Percentiles rank a stretch among this genome's conserved stretches.
Conservation (phyloP, 2,113 vertebrate species). For the Phrynocephalus versicolor region DNA sequence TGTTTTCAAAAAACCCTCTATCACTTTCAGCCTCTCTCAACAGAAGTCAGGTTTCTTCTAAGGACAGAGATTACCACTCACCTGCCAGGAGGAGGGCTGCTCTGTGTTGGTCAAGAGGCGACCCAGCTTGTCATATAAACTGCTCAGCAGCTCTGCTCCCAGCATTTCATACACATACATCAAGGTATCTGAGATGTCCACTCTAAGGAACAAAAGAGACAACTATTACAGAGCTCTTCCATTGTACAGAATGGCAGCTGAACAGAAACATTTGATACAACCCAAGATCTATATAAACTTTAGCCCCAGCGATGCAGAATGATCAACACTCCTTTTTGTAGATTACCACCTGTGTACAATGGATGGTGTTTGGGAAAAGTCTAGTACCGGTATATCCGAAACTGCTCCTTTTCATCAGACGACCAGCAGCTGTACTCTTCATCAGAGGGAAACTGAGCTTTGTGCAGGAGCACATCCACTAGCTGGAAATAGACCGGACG, state of each 20-base stretch:
- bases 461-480: conserved; percentile 96
- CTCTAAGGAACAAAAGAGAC: conserved; percentile 73
- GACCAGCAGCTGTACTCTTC: conserved; percentile 96
- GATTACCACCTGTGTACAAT: not conserved
- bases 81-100: conserved; percentile 95
- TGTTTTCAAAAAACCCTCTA: too few relatives aligned
- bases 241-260: too few relatives aligned
- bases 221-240: not conserved
- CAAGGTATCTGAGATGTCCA: conserved; percentile 97
- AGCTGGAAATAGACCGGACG: conserved; percentile 97
- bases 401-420: conserved; percentile 97
- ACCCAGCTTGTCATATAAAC: conserved; percentile 97
- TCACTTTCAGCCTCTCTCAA: not conserved
- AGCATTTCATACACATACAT: conserved; percentile 99
- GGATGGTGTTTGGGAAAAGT: not conserved
- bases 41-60: not conserved
- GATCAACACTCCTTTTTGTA: not conserved
- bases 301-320: not conserved
- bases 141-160: conserved; percentile 96
- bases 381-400: conserved; percentile 95
- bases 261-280: not conserved
- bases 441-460: conserved; percentile 95
- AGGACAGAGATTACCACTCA: conserved; percentile 60
- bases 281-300: rapidly evolving
- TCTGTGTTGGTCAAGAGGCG: conserved; percentile 92